Percentiles rank a stretch among this genome's conserved stretches.
Conservation (phyloP, 1,140 invertebrate genomes). For the Pseudomyrmex flavicornis region DNA sequence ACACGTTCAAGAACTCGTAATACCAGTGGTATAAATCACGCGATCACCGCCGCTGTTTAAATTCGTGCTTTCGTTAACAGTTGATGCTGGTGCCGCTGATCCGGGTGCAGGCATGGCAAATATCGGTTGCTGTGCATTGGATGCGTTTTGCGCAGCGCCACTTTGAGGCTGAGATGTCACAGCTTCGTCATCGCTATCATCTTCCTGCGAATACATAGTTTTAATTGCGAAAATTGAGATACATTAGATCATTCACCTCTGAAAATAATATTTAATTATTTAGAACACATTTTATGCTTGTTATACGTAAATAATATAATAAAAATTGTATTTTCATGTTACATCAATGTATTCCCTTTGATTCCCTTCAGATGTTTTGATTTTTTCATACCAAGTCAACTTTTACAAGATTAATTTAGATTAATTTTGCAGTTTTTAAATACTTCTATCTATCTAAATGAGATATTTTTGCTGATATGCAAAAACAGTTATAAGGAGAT, state of each 20-base stretch:
- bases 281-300: neutral
- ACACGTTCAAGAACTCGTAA: slow-evolving; percentile 73
- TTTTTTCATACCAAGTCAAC: slow-evolving; percentile 51
- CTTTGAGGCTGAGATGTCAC: slow-evolving; percentile 82
- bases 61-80: slow-evolving; percentile 81
- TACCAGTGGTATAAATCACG: slow-evolving; percentile 82
- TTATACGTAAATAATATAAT: neutral
- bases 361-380: no score
- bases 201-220: slow-evolving; percentile 77
- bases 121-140: slow-evolving; percentile 72
- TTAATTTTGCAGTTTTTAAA: slow-evolving; percentile 11
- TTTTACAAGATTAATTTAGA: neutral
- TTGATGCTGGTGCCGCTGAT: slow-evolving; percentile 69
- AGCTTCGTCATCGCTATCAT: slow-evolving; percentile 83
- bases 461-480: neutral
- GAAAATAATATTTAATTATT: neutral
- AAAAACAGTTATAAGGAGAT: neutral
- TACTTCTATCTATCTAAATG: neutral
- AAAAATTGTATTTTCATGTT: neutral
- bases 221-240: slow-evolving; percentile 23
- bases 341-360: no score
- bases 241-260: neutral
- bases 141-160: slow-evolving; percentile 71
- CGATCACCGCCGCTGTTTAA: slow-evolving; percentile 82
- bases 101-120: slow-evolving; percentile 84